Base-by-base conservation (phyloP, 2,113 vertebrate genomes). In the Calidris pygmaea region DNA sequence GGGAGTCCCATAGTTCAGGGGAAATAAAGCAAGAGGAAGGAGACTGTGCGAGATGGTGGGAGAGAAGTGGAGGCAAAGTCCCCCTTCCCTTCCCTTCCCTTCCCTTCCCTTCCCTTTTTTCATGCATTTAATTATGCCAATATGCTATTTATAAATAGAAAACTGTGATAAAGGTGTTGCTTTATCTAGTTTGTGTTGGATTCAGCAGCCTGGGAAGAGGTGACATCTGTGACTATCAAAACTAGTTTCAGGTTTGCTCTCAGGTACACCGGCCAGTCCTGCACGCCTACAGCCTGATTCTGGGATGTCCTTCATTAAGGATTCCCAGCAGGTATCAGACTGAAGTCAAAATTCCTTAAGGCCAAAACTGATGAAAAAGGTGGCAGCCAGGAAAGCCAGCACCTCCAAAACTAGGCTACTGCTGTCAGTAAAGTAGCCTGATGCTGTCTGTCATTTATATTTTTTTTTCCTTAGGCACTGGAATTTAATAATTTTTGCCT, bases 201-300 rank as follows among this genome's bases (percentile, higher is more conserved):
- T 63, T 66, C 52, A 71, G 47, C 52, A 65, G 22, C 48, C 48
- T 83, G 43, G 30, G 45, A 85, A 37, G 72, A 76, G 52, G 37
- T 45, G 41, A 76, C 27, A 50, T 45, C 65, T 55, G 32, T 41
- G 37, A 60, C 70, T 87, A 15, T 58, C 58, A 48, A 67, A 65
- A 20, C 26, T 53, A 20, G 35, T 62, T 92, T 93, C 59, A 23
- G 35, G 43, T 58, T 52, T 76, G 34, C 58, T 95, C 34, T 77
- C 52, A 39, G 24, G 24, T 58, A 14, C 30, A 16, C 82, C 72
- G 50, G 45, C 79, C 47, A 66, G 35, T 48, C 50, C 63, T 65
- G 32, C 1, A 0, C 8, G n/a, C 59, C 58, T 20, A 5, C 52
- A 48, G 1, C n/a, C n/a, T 14, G 16, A 18, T 50, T 63, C 72